Evolutionary conservation across 2,888 invertebrate species (phyloP).

Genomic region (Drosophila differens): DNA sequence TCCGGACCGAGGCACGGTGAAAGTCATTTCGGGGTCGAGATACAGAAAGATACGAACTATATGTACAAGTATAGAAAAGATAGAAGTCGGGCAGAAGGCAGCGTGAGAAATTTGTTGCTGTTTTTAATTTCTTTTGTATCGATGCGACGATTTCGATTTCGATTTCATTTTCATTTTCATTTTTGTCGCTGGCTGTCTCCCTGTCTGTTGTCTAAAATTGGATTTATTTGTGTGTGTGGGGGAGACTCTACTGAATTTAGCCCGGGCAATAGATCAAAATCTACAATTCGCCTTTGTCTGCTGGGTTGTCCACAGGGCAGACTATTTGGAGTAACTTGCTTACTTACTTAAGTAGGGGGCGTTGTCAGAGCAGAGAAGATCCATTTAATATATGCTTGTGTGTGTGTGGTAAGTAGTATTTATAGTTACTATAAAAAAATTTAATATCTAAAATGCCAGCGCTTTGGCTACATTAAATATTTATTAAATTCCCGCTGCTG

Average conservation of each 20-base stretch:
- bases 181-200: constrained; percentile 39
- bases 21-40: constrained; percentile 77
- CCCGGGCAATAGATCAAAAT: constrained; percentile 74
- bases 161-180: constrained; percentile 58
- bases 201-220: constrained; percentile 59
- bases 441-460: constrained; percentile 44
- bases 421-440: constrained; percentile 62
- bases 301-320: not conserved
- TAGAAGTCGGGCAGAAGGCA: constrained; percentile 55
- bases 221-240: constrained; percentile 49
- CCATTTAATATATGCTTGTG: constrained; percentile 2
- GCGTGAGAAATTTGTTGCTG: constrained; percentile 78
- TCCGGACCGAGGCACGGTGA: constrained; percentile 53
- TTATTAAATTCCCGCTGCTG: constrained; percentile 42
- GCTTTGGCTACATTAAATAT: constrained; percentile 60
- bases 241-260: constrained; percentile 40
- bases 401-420: constrained; percentile 2
- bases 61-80: constrained; percentile 32
- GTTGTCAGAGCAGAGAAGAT: constrained; percentile 5
- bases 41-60: constrained; percentile 46
- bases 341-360: not conserved
- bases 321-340: not conserved
- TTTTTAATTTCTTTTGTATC: constrained; percentile 77
- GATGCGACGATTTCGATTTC: constrained; percentile 66
- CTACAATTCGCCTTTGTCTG: constrained; percentile 31